These are phyloP conservation scores for Xerus rutilus DNA, from an alignment of 2,797 vertebrate species.

Conservation along the genomic window DNA sequence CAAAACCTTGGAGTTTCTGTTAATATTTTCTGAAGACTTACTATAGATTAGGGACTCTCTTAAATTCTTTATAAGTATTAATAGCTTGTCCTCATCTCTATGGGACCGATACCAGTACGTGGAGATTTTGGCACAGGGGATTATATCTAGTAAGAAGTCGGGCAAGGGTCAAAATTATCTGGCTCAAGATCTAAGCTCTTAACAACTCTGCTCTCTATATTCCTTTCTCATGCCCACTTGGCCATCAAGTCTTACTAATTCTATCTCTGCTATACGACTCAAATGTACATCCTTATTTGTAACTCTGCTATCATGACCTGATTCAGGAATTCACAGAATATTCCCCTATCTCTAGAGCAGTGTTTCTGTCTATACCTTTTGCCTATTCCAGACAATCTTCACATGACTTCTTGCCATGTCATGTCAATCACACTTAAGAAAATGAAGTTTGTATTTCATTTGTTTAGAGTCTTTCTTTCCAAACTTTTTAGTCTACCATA, in stretches of 20 bases:
- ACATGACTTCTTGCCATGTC: not conserved
- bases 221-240: not conserved
- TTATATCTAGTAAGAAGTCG: not conserved
- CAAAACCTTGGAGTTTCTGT: not conserved
- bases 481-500: not conserved
- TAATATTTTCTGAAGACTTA: conserved; percentile 8
- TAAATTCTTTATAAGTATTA: conserved; percentile 19
- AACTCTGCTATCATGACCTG: not conserved
- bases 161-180: not conserved
- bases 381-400: not conserved
- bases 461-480: not conserved
- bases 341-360: not conserved
- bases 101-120: not conserved
- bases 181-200: not conserved
- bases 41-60: not conserved
- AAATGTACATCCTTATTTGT: not conserved
- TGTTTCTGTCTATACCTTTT: not conserved
- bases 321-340: not conserved
- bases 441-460: not conserved
- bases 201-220: not conserved
- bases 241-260: not conserved
- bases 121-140: not conserved
- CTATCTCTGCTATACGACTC: not conserved
- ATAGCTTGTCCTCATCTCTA: not conserved
- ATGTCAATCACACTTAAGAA: not conserved